Evolutionary conservation across 2,797 vertebrate genomes (phyloP).

Genomic region (Muraenolepis orangiensis): DNA sequence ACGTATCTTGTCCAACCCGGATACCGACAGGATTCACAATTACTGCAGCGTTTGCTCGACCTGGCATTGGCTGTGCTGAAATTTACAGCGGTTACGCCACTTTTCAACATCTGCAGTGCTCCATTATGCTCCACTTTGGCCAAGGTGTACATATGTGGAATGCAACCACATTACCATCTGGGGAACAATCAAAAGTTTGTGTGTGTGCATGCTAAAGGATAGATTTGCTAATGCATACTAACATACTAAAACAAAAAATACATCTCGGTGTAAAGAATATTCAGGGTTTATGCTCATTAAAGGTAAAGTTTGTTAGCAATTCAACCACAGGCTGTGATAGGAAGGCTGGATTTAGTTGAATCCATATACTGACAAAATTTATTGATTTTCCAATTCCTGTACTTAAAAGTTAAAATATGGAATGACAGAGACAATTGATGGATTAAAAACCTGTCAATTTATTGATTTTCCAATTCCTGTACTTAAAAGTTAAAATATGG

Average conservation of each 20-base stretch:
- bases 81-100: constrained; percentile 65
- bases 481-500: constrained; percentile 15
- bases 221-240: neutral
- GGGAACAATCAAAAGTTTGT: neutral
- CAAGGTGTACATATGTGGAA: constrained; percentile 50
- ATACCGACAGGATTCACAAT: constrained; percentile 64
- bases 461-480: neutral
- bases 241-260: neutral
- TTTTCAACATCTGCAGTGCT: constrained; percentile 62
- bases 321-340: neutral
- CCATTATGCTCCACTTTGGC: constrained; percentile 33
- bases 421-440: constrained; percentile 12
- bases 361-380: constrained; percentile 8
- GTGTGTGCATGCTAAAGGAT: constrained; percentile 10
- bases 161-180: neutral
- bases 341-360: neutral
- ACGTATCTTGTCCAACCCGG: constrained; percentile 51
- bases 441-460: constrained; percentile 21
- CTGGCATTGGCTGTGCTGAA: constrained; percentile 52
- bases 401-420: constrained; percentile 15
- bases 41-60: constrained; percentile 66
- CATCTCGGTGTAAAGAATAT: neutral
- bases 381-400: neutral
- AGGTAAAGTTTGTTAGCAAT: neutral
- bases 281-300: neutral